Evolutionary conservation across 1,140 invertebrate species (phyloP), one percentile per base, ranked within the genome.

Genomic region (Zeugodacus cucurbitae): DNA sequence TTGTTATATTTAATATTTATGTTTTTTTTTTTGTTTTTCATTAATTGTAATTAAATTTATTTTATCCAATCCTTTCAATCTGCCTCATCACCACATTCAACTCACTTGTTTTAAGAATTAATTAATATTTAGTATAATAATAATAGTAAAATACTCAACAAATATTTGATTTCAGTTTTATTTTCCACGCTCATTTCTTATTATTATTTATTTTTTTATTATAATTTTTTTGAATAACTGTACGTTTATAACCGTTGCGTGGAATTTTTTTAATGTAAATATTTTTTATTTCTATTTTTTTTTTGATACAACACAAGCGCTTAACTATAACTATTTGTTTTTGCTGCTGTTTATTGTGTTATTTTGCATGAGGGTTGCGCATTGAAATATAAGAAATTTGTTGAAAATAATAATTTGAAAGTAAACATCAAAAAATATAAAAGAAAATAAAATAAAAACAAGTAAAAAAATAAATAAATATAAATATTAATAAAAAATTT

Each of bases 71-170:
- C 17, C 32, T 74, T 74, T 37, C 67, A 37, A 74, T 37, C 67
- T 37, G 34, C 67, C 17, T 22, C 62, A 74, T 17, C 67, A 74
- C 11, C 67, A 74, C 67, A 74, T 74, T 74, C 67, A 74, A 32
- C 67, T 74, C 32, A 74, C 34, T 37, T 74, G 29, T 41, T 67
- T 67, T 67, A 67, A 67, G n/a, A 67, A 67, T 74, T 74, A 74
- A 74, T 74, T 74, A 74, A 74, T 74, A 74, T 74, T 29, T 64
- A 20, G 67, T 37, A 37, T 74, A 74, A 74, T 74, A 74, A 74
- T 74, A 74, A 74, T 91, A 91, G 89, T 91, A 91, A 91, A 91
- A 91, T 91, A 91, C 89, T 91, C 90, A 91, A 91, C 90, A 91
- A 91, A 91, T 90, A 90, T 91, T 91, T 89, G 62, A 90, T 89